phyloP scores from a whole-genome alignment of 2,888 invertebrate species.

The Microplitis deprimator region DNA sequence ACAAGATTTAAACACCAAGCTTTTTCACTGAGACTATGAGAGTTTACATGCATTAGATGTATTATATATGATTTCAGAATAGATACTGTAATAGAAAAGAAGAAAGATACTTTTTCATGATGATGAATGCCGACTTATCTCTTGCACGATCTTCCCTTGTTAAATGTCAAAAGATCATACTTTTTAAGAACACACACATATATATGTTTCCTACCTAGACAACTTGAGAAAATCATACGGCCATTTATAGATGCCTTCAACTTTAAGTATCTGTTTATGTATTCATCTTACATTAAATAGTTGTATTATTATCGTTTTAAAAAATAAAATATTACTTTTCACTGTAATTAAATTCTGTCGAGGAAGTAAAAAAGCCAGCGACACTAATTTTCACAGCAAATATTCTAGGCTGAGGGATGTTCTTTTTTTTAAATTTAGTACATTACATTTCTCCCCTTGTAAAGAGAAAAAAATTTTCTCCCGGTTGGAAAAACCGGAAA shows the following conservation, averaged over 20 bases:
- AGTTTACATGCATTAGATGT: slow-evolving; percentile 19
- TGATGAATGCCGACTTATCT: slow-evolving; percentile 28
- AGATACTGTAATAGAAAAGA: slow-evolving; percentile 4
- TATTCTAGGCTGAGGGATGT: slow-evolving; percentile 17
- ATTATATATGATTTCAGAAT: slow-evolving; percentile 17
- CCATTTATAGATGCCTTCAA: not conserved
- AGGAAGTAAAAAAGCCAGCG: slow-evolving; percentile 5
- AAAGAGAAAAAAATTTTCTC: slow-evolving; percentile 27
- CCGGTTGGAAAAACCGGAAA: slow-evolving; percentile 37
- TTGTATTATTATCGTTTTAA: not conserved
- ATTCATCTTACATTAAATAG: not conserved
- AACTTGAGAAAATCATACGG: not conserved
- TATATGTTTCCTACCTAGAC: not conserved
- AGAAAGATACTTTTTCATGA: slow-evolving; percentile 18
- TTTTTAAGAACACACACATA: not conserved
- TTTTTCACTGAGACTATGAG: slow-evolving; percentile 31
- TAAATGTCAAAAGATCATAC: not conserved
- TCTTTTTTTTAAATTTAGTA: slow-evolving; percentile 44
- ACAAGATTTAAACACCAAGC: slow-evolving; percentile 31
- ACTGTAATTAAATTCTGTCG: not conserved
- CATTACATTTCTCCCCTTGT: slow-evolving; percentile 42
- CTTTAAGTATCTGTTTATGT: not conserved
- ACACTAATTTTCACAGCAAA: slow-evolving; percentile 36
- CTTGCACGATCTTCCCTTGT: slow-evolving; percentile 42
- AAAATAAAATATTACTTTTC: not conserved